phyloP scores from a whole-genome alignment of 2,113 vertebrate species.

The Anthoscopus minutus region DNA sequence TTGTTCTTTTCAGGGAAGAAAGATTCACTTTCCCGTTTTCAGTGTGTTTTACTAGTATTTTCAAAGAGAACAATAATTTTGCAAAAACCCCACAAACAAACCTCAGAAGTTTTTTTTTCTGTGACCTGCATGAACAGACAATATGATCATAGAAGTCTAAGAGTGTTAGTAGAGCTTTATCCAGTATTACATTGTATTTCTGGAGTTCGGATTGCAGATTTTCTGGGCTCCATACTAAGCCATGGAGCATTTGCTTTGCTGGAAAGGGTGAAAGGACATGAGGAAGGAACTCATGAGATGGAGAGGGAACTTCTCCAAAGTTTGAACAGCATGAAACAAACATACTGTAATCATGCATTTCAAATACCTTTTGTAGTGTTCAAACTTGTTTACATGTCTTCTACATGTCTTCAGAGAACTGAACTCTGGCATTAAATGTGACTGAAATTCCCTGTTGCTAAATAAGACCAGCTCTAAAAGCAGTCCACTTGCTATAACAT shows the following conservation, averaged over 20 bases:
- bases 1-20: not conserved
- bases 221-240: not conserved
- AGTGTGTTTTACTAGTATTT: not conserved
- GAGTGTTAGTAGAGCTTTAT: not conserved
- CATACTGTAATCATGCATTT: not conserved
- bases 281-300: not conserved
- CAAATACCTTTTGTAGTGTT: not conserved
- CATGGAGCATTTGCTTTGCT: not conserved
- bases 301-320: not conserved
- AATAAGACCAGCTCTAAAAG: not conserved
- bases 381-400: not conserved
- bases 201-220: not conserved
- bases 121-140: rapidly evolving
- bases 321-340: not conserved
- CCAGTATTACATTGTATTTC: not conserved
- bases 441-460: not conserved
- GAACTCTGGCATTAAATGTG: not conserved
- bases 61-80: not conserved
- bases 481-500: slow-evolving; percentile 22
- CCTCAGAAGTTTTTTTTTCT: not conserved
- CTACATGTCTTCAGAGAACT: not conserved
- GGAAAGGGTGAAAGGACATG: not conserved
- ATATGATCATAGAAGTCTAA: not conserved
- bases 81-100: not conserved
- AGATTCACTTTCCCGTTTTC: not conserved